These are phyloP conservation scores for Xanthorhoe designata DNA, from an alignment of 2,888 invertebrate species.

Conservation along the genomic window DNA sequence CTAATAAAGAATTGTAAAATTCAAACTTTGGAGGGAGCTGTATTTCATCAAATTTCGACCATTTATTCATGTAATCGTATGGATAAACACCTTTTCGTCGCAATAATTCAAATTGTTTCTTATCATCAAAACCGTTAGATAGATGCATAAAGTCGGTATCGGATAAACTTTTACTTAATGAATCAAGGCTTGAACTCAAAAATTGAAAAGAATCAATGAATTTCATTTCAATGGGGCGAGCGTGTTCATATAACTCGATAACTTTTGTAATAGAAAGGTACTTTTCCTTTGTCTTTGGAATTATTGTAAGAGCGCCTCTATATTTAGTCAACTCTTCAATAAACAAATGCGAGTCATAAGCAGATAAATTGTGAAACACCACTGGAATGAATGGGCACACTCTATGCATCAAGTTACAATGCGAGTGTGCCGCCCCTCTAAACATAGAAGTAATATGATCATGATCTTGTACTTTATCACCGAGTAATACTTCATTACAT, in stretches of 20 bases:
- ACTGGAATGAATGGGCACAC: too few relatives aligned
- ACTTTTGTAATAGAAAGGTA: background rate
- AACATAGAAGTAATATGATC: conserved; percentile 18
- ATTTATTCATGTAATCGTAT: background rate
- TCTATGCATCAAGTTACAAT: too few relatives aligned
- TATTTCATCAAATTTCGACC: background rate
- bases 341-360: too few relatives aligned
- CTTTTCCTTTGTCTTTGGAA: conserved; percentile 10
- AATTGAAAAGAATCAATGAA: conserved; percentile 4
- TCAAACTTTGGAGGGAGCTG: background rate
- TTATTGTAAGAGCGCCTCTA: conserved; percentile 5
- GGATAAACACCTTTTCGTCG: background rate
- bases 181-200: background rate
- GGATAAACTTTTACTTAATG: background rate
- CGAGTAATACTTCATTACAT: conserved; percentile 8
- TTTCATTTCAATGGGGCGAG: background rate
- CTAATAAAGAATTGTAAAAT: background rate
- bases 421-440: conserved; percentile 17
- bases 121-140: background rate
- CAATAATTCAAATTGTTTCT: background rate
- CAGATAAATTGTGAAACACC: too few relatives aligned
- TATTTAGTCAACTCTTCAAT: too few relatives aligned
- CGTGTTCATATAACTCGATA: background rate
- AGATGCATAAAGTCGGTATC: background rate
- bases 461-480: conserved; percentile 19